phyloP scores from a whole-genome alignment of 2,797 vertebrate species.

The Gallinago solitaria region DNA sequence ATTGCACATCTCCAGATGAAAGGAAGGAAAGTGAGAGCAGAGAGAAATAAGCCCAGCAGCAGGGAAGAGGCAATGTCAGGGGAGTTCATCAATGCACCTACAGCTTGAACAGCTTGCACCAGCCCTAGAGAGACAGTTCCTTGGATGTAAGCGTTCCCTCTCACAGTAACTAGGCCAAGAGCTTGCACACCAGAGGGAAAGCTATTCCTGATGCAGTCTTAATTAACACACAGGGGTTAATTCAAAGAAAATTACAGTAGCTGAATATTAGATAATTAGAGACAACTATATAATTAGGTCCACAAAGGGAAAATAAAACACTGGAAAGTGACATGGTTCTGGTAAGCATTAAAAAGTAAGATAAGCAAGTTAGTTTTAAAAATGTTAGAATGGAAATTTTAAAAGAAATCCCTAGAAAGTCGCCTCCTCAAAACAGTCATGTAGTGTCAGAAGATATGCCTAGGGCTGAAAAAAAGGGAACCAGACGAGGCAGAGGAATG shows the following conservation, averaged over 20 bases:
- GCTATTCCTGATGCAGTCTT: not conserved
- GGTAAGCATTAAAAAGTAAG: not conserved
- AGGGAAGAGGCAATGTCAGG: not conserved
- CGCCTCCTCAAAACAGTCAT: not conserved
- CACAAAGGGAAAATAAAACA: not conserved
- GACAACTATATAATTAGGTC: not conserved
- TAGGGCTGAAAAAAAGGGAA: not conserved
- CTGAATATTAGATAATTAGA: not conserved
- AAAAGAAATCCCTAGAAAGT: not conserved
- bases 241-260: not conserved
- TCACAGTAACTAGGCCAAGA: not conserved
- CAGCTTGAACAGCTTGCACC: not conserved
- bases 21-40: not conserved
- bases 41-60: not conserved
- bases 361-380: not conserved
- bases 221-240: not conserved
- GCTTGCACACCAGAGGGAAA: not conserved
- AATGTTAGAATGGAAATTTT: not conserved
- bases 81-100: not conserved
- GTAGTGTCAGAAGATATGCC: not conserved
- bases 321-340: not conserved
- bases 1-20: not conserved
- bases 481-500: not conserved
- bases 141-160: not conserved
- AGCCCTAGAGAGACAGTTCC: not conserved